Evolutionary conservation across 2,113 vertebrate species (phyloP).

Genomic region (Macrotus californicus): DNA sequence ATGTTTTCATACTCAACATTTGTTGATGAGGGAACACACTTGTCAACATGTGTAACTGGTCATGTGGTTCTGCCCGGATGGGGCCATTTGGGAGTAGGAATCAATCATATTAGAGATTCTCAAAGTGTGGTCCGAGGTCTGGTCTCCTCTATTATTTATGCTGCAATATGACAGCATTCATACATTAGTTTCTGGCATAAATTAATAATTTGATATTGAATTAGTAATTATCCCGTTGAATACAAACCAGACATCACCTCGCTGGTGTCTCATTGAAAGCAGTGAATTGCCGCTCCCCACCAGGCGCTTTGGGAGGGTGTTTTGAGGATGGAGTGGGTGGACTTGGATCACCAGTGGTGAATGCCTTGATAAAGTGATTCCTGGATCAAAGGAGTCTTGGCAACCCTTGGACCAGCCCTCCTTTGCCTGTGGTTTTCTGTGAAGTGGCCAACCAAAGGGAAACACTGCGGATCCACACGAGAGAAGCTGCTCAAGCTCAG

Average conservation of each 20-base stretch:
- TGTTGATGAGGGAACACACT: background rate
- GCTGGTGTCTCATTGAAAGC: constrained; percentile 25
- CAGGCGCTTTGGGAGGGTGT: background rate
- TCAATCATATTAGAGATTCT: constrained; percentile 21
- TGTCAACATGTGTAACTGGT: background rate
- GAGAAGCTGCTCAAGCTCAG: background rate
- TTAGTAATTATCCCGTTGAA: constrained; percentile 48
- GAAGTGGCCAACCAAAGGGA: background rate
- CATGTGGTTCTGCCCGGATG: background rate
- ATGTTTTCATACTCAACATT: constrained; percentile 21
- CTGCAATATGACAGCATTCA: background rate
- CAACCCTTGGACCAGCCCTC: background rate
- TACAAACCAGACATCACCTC: constrained; percentile 43
- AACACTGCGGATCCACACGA: background rate
- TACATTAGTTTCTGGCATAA: constrained; percentile 51
- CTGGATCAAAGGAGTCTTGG: constrained; percentile 5
- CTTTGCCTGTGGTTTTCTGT: background rate
- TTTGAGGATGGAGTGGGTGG: constrained; percentile 7
- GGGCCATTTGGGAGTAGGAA: background rate
- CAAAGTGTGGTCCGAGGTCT: constrained; percentile 28
- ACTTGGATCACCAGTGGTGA: background rate
- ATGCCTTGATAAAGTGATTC: background rate
- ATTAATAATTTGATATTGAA: constrained; percentile 62
- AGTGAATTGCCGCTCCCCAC: background rate
- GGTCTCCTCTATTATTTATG: constrained; percentile 44